These are phyloP conservation scores for Hippocampus abdominalis DNA, from an alignment of 2,113 vertebrate genomes.

Conservation along the genomic window DNA sequence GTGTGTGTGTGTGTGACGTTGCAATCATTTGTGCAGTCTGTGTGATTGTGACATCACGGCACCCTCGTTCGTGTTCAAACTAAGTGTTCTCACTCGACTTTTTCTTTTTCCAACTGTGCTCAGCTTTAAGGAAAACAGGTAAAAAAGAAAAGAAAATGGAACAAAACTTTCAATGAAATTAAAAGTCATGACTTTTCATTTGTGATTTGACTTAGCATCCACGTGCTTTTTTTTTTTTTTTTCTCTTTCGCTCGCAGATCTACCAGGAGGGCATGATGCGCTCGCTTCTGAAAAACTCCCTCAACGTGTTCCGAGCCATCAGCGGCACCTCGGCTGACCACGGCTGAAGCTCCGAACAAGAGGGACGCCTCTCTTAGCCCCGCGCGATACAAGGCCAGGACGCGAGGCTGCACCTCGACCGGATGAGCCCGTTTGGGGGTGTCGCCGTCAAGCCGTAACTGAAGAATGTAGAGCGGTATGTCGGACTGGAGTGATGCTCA, in stretches of 20 bases:
- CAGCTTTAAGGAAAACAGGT: conserved; percentile 9
- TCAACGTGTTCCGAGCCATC: conserved; percentile 93
- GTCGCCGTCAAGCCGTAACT: background rate
- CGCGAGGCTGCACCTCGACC: background rate
- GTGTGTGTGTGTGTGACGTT: background rate
- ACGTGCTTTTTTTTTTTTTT: background rate
- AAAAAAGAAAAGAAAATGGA: background rate
- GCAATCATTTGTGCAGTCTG: background rate
- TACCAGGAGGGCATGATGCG: conserved; percentile 87
- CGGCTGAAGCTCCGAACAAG: conserved; percentile 56
- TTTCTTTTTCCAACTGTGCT: background rate
- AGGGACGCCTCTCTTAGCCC: background rate
- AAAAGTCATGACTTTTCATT: too few species aligned
- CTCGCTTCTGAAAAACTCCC: conserved; percentile 84
- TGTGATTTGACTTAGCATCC: background rate
- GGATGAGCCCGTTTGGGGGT: background rate
- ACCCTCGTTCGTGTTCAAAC: background rate
- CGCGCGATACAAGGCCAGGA: background rate
- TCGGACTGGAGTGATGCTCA: conserved; percentile 2
- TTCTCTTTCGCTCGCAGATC: conserved; percentile 70
- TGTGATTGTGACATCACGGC: background rate
- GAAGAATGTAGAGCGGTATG: conserved; percentile 35
- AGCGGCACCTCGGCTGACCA: conserved; percentile 84
- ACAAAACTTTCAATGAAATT: background rate
- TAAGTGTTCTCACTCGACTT: background rate